These are phyloP conservation scores for Brachylomia viminalis DNA, from an alignment of 2,888 invertebrate genomes.

Conservation along the genomic window DNA sequence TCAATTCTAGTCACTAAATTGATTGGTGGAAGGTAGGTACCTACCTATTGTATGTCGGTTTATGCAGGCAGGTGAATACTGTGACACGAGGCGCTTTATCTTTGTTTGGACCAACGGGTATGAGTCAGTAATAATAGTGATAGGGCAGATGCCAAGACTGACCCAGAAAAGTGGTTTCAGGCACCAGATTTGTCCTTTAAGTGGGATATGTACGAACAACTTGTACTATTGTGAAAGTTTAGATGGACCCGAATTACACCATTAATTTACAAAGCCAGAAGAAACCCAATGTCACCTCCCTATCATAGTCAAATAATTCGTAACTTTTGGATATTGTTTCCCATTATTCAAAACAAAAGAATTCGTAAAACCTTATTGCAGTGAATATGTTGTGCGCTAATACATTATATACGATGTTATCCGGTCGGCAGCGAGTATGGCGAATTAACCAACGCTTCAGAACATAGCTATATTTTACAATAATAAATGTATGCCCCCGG, in stretches of 20 bases:
- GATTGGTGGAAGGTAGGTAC: too few relatives aligned
- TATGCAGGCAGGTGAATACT: too few relatives aligned
- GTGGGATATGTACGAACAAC: too few relatives aligned
- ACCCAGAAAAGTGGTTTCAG: too few relatives aligned
- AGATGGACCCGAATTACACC: background rate
- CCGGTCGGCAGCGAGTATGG: slow-evolving; percentile 53
- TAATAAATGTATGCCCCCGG: slow-evolving; percentile 67
- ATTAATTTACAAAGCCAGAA: background rate
- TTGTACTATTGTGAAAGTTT: background rate
- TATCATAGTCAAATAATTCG: background rate
- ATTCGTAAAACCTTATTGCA: slow-evolving; percentile 54
- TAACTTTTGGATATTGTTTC: background rate
- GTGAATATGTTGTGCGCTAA: slow-evolving; percentile 57
- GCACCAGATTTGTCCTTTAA: too few relatives aligned
- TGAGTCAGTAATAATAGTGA: too few relatives aligned
- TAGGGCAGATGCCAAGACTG: too few relatives aligned
- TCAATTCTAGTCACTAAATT: too few relatives aligned
- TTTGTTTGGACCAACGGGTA: too few relatives aligned
- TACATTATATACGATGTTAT: slow-evolving; percentile 60
- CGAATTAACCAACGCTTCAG: slow-evolving; percentile 63
- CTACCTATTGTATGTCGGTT: too few relatives aligned
- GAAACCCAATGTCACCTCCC: background rate
- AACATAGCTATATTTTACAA: slow-evolving; percentile 71
- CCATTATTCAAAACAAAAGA: slow-evolving; percentile 33
- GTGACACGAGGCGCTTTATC: too few relatives aligned